Evolutionary conservation across 2,888 invertebrate species (phyloP).

Genomic region (Myopa tessellatipennis): DNA sequence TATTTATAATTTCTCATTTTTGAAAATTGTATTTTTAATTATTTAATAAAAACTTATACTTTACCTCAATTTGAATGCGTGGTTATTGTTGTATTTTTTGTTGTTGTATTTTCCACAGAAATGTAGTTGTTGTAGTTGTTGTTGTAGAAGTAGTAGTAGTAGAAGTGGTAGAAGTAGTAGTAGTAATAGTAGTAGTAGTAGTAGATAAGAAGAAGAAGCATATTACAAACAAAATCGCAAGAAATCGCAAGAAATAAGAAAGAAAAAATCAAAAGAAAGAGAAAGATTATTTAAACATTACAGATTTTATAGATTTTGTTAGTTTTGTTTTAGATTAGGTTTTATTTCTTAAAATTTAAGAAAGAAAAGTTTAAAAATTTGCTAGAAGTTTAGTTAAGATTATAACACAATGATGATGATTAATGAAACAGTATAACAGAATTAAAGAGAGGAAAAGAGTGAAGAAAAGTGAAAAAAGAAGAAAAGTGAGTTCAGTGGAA

Average conservation of each 20-base stretch:
- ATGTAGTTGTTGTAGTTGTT: conserved; percentile 42
- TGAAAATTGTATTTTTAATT: background rate
- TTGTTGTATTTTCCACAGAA: conserved; percentile 36
- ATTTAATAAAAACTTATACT: conserved; percentile 53
- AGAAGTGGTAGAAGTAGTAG: conserved; percentile 54
- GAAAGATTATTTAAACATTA: conserved; percentile 46
- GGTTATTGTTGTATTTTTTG: conserved; percentile 44
- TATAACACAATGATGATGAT: background rate
- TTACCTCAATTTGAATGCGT: conserved; percentile 66
- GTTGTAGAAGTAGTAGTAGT: conserved; percentile 49
- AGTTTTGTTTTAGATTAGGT: conserved; percentile 40
- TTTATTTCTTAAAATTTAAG: conserved; percentile 23
- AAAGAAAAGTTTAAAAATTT: conserved; percentile 2
- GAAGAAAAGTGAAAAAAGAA: background rate
- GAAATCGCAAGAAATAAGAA: conserved; percentile 54
- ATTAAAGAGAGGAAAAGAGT: background rate
- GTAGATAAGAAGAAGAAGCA: conserved; percentile 51
- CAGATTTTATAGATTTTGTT: conserved; percentile 40
- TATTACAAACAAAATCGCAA: conserved; percentile 53
- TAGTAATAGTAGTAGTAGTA: conserved; percentile 53
- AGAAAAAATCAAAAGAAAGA: conserved; percentile 48
- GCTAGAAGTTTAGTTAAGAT: background rate
- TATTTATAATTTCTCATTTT: too few relatives aligned
- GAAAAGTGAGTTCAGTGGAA: background rate
- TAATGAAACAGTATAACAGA: background rate